Conservation (phyloP, 2,113 vertebrate species). For the Cygnus buccinator region DNA sequence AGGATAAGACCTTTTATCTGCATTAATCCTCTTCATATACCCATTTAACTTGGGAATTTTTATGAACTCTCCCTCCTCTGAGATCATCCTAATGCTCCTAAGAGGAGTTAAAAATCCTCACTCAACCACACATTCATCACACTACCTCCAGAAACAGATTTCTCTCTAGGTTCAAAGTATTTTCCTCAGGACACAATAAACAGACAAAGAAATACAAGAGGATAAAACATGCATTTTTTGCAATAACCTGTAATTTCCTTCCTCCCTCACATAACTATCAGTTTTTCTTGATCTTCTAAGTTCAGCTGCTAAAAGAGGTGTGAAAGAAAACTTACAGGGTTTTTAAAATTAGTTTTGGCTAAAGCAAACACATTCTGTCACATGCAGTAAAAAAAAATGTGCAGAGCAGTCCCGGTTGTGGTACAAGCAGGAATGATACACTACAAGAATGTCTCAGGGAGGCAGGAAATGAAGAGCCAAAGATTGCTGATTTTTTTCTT, state of each 20-base stretch:
- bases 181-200: neutral
- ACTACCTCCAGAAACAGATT: neutral
- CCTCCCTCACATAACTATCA: neutral
- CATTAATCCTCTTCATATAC: neutral
- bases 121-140: neutral
- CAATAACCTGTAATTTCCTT: neutral
- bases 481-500: neutral
- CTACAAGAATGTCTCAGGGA: neutral
- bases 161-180: neutral
- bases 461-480: neutral
- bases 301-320: neutral
- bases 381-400: neutral
- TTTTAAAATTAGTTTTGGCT: slow-evolving; percentile 3
- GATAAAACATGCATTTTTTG: neutral
- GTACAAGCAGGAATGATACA: neutral
- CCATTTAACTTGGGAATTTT: neutral
- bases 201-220: neutral
- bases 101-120: neutral
- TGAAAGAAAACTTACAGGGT: neutral
- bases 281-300: neutral
- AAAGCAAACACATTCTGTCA: neutral
- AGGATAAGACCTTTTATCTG: neutral
- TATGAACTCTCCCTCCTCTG: neutral
- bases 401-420: neutral
- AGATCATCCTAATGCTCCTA: neutral